phyloP scores from a whole-genome alignment of 2,113 vertebrate genomes.

The Halichoeres trimaculatus region DNA sequence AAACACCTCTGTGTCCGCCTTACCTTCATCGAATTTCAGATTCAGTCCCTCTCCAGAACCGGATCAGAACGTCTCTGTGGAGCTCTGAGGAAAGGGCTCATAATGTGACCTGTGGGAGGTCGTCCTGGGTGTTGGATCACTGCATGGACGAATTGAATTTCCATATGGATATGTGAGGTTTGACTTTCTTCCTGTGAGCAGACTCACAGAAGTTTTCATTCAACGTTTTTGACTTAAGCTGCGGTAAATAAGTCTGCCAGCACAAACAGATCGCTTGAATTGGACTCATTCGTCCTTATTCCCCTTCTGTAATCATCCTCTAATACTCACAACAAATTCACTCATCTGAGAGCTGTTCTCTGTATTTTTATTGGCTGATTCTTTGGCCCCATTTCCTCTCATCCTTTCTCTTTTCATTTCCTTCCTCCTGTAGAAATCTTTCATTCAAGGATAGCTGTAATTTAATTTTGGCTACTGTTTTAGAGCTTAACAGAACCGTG shows the following conservation, averaged over 20 bases:
- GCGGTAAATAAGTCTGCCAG: constrained; percentile 29
- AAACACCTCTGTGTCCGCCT: constrained; percentile 40
- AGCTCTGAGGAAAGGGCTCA: constrained; percentile 12
- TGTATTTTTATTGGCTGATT: constrained; percentile 23
- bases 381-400: constrained; percentile 12
- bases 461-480: constrained; percentile 36
- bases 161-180: constrained; percentile 63
- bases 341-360: constrained; percentile 22
- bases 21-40: background rate
- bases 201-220: constrained; percentile 40
- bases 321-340: constrained; percentile 13
- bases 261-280: constrained; percentile 30
- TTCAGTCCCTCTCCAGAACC: constrained; percentile 11
- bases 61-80: constrained; percentile 39
- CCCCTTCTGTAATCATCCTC: constrained; percentile 25
- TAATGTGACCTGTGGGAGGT: constrained; percentile 58
- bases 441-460: constrained; percentile 13
- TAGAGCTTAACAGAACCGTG: constrained; percentile 42
- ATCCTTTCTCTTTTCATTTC: constrained; percentile 25
- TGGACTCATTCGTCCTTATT: background rate
- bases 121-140: constrained; percentile 50
- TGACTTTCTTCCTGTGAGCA: constrained; percentile 42
- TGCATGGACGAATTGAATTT: constrained; percentile 36
- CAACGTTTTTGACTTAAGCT: constrained; percentile 3
- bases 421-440: constrained; percentile 3